A percentile compares a stretch with the other conserved stretches of the same genome.
phyloP scores from a whole-genome alignment of 2,888 invertebrate species.

The Coenonympha arcania region DNA sequence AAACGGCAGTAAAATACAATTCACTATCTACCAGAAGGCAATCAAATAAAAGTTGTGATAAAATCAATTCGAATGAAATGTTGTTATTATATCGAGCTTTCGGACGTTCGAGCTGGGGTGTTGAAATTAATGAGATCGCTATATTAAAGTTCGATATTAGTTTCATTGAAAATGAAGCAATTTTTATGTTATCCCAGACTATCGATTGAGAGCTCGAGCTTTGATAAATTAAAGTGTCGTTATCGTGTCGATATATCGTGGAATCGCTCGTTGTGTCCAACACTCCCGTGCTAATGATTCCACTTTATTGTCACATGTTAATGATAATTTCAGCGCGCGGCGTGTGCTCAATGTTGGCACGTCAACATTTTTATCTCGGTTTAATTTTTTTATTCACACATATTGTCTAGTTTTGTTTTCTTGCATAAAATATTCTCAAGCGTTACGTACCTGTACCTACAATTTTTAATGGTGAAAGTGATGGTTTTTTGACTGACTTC shows the following conservation, averaged over 20 bases:
- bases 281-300: slow-evolving; percentile 18
- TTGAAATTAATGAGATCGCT: too few relatives aligned
- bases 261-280: slow-evolving; percentile 34
- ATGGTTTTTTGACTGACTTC: too few relatives aligned
- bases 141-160: too few relatives aligned
- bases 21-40: too few relatives aligned
- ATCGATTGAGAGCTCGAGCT: slow-evolving; percentile 10
- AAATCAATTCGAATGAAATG: too few relatives aligned
- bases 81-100: too few relatives aligned
- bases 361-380: neutral
- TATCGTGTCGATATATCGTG: slow-evolving; percentile 44
- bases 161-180: neutral
- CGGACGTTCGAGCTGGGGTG: too few relatives aligned
- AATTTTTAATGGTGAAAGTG: neutral
- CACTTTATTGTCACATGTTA: slow-evolving; percentile 1
- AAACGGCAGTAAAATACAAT: too few relatives aligned
- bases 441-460: too few relatives aligned
- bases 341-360: neutral
- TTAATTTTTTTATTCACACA: neutral
- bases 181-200: neutral
- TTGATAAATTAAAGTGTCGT: slow-evolving; percentile 44
- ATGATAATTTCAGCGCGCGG: neutral
- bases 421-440: too few relatives aligned
- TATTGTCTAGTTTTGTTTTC: too few relatives aligned
- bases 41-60: too few relatives aligned